Percentiles rank a stretch among this genome's conserved stretches.
Conservation (phyloP, 2,888 invertebrate genomes). For the Andrena praecox region DNA sequence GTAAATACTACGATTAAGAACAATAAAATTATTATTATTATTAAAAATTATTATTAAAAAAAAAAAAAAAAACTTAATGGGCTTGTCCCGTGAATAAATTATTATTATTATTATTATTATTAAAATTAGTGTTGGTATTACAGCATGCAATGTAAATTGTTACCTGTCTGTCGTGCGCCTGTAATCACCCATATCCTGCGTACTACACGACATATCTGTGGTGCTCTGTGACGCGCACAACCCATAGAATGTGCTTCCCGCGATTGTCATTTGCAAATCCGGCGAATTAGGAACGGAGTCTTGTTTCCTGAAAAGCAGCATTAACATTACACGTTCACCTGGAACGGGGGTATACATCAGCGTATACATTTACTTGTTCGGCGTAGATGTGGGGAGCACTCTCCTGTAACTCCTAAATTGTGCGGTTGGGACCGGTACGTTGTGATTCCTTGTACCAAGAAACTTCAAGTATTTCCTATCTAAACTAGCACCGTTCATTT, state of each 20-base stretch:
- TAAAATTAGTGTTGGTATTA: constrained; percentile 20
- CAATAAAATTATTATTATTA: constrained; percentile 1
- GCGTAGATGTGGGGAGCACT: constrained; percentile 85
- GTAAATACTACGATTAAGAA: background rate
- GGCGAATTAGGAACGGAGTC: constrained; percentile 77
- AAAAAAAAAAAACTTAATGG: too few species aligned
- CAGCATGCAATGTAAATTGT: constrained; percentile 39
- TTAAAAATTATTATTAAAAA: too few species aligned
- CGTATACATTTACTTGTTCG: constrained; percentile 73
- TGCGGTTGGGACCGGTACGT: constrained; percentile 91
- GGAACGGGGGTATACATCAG: constrained; percentile 5
- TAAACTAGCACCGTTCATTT: constrained; percentile 88
- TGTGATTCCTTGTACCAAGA: constrained; percentile 87
- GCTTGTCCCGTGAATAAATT: too few species aligned
- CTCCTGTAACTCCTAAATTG: constrained; percentile 92
- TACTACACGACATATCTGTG: constrained; percentile 77
- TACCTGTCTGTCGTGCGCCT: constrained; percentile 81
- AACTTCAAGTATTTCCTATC: constrained; percentile 90
- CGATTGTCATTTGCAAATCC: constrained; percentile 80
- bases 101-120: too few species aligned
- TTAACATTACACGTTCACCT: constrained; percentile 15
- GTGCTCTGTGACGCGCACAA: constrained; percentile 79
- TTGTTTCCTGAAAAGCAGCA: constrained; percentile 71
- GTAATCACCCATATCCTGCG: constrained; percentile 81
- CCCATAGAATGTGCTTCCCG: constrained; percentile 82